A percentile compares a stretch with the other conserved stretches of the same genome.
phyloP scores from a whole-genome alignment of 1,140 invertebrate species.

The Acromyrmex heyeri region DNA sequence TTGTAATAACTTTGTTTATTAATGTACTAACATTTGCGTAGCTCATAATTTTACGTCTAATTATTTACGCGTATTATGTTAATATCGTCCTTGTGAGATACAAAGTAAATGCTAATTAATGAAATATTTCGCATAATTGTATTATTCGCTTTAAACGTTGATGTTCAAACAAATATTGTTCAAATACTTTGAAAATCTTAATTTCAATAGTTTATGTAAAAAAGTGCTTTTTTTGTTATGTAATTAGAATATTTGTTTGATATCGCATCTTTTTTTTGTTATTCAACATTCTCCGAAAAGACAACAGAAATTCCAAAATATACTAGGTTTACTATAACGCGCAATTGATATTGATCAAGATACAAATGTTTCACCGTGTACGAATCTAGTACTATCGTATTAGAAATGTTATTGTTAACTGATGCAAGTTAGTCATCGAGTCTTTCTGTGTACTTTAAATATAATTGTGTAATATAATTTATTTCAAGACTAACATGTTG shows the following conservation, averaged over 20 bases:
- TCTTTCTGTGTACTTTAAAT: slow-evolving; percentile 39
- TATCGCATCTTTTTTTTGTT: slow-evolving; percentile 23
- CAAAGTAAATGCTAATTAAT: slow-evolving; percentile 17
- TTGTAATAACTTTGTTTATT: slow-evolving; percentile 7
- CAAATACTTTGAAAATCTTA: not conserved
- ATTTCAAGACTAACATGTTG: slow-evolving; percentile 52
- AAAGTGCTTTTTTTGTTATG: not conserved
- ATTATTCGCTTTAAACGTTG: not conserved
- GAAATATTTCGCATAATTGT: slow-evolving; percentile 30
- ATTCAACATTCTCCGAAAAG: not conserved
- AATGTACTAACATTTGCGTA: slow-evolving; percentile 20
- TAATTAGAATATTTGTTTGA: not conserved
- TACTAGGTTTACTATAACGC: not conserved
- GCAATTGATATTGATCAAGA: not conserved
- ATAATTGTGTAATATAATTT: slow-evolving; percentile 64
- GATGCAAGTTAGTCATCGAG: slow-evolving; percentile 21
- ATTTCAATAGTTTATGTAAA: not conserved
- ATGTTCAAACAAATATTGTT: slow-evolving; percentile 14
- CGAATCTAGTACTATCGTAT: not conserved
- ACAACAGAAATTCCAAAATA: not conserved
- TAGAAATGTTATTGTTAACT: slow-evolving; percentile 37
- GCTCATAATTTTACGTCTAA: slow-evolving; percentile 12
- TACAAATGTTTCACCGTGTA: not conserved
- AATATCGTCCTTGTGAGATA: not conserved
- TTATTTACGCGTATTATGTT: not conserved